Percentiles rank a stretch among this genome's conserved stretches.
Evolutionary conservation across 1,140 invertebrate genomes (phyloP).

Genomic region (Trichonephila clavipes): DNA sequence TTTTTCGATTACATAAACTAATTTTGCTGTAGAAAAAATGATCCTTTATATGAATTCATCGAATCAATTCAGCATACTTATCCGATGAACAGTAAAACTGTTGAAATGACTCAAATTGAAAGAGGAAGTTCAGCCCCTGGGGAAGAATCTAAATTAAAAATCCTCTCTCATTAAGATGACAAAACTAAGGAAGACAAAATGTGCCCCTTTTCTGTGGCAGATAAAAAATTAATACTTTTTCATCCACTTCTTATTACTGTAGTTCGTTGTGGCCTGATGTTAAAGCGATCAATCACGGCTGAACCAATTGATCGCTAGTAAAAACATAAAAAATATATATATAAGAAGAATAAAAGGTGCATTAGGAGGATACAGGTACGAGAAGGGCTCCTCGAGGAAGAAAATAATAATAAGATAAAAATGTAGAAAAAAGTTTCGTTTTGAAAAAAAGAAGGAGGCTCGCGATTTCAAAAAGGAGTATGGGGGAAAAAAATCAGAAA

Average conservation of each 20-base stretch:
- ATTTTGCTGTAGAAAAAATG: neutral
- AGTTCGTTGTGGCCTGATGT: conserved; percentile 28
- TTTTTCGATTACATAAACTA: neutral
- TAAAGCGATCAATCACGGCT: conserved; percentile 35
- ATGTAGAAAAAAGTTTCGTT: conserved; percentile 27
- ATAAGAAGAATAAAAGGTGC: neutral
- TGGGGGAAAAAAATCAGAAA: conserved; percentile 19
- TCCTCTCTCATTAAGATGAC: conserved; percentile 46
- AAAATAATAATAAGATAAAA: conserved; percentile 48
- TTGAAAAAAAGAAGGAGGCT: neutral
- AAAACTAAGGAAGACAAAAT: conserved; percentile 53
- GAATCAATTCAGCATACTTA: conserved; percentile 3
- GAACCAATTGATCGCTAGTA: conserved; percentile 30
- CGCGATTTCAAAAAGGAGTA: conserved; percentile 24
- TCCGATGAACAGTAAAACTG: conserved; percentile 30
- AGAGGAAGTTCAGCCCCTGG: neutral
- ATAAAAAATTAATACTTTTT: conserved; percentile 53
- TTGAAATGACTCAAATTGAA: conserved; percentile 33
- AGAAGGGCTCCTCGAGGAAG: neutral
- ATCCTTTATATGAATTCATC: neutral
- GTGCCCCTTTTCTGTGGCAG: neutral
- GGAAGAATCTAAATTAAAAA: conserved; percentile 59
- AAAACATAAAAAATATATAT: conserved; percentile 42
- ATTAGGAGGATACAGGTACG: conserved; percentile 34
- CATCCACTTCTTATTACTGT: conserved; percentile 39